Conservation (phyloP, 2,888 invertebrate genomes). For the Phorcus lineatus region DNA sequence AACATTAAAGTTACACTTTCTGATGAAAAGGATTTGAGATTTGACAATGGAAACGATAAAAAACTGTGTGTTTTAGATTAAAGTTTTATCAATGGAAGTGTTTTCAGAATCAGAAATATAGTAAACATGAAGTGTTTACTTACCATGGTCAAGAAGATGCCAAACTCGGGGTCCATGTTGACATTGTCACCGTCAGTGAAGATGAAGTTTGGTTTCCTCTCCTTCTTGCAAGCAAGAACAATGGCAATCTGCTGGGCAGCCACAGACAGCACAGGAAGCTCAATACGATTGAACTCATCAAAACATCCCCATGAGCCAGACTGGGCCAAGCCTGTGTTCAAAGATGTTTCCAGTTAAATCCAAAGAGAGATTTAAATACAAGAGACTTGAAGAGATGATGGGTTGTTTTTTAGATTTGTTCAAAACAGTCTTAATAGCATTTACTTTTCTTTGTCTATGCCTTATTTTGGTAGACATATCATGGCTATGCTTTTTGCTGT, state of each 20-base stretch:
- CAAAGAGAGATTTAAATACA: no score
- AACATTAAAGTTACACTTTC: no score
- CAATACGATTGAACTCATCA: conserved; percentile 96
- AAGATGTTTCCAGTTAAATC: not conserved
- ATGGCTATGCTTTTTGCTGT: no score
- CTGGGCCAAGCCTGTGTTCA: conserved; percentile 85
- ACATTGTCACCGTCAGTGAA: conserved; percentile 96
- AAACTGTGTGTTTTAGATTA: not conserved
- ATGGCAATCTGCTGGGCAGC: conserved; percentile 98
- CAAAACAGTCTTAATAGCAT: no score
- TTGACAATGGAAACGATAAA: not conserved
- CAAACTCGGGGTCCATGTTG: conserved; percentile 96
- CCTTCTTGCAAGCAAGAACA: conserved; percentile 91
- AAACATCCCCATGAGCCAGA: conserved; percentile 99
- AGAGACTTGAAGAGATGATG: no score
- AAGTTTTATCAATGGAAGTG: not conserved
- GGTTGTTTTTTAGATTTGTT: no score
- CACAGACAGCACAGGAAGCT: conserved; percentile 93
- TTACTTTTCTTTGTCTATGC: no score
- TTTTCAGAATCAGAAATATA: no score
- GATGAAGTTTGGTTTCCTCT: conserved; percentile 90
- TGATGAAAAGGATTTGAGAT: no score
- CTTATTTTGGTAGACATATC: no score
- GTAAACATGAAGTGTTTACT: not conserved
- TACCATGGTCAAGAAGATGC: conserved; percentile 98